A percentile compares a stretch with the other conserved stretches of the same genome.
These are phyloP conservation scores for Channa maculata DNA, from an alignment of 2,113 vertebrate genomes.

Conservation along the genomic window DNA sequence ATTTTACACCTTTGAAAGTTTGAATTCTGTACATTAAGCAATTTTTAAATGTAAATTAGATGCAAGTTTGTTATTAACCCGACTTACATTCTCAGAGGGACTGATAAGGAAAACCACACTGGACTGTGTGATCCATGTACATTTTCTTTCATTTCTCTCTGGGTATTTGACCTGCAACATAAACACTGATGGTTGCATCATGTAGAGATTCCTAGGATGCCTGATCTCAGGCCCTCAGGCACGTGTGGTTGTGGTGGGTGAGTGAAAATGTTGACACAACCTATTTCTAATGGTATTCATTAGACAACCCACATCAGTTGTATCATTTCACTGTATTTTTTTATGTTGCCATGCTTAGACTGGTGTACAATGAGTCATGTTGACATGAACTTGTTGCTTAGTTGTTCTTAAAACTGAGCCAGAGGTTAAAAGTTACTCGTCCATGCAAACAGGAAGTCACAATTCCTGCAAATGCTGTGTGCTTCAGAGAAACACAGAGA, in stretches of 20 bases:
- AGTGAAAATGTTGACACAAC: too few species aligned
- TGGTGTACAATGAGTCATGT: conserved; percentile 12
- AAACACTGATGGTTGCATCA: conserved; percentile 28
- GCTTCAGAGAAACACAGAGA: background rate
- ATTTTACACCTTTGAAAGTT: background rate
- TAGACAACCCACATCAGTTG: too few species aligned
- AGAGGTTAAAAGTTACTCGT: background rate
- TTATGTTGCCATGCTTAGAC: background rate
- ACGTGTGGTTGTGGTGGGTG: too few species aligned
- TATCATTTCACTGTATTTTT: too few species aligned
- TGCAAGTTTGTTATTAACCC: background rate
- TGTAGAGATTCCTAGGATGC: background rate
- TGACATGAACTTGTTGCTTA: conserved; percentile 29
- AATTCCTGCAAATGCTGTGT: background rate
- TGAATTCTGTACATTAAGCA: background rate
- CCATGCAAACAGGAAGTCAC: conserved; percentile 33
- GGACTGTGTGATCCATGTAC: background rate
- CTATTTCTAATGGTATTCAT: too few species aligned
- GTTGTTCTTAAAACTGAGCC: conserved; percentile 8
- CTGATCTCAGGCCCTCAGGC: too few species aligned
- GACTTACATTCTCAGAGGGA: background rate
- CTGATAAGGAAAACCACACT: background rate
- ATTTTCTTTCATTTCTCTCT: background rate
- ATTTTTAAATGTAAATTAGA: background rate
- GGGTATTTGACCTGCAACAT: background rate